Percentiles rank a stretch among this genome's conserved stretches.
Evolutionary conservation across 30 jellyfish, hydroid and myxozoan genomes (phyloP).

Genomic region (Turritopsis dohrnii): DNA sequence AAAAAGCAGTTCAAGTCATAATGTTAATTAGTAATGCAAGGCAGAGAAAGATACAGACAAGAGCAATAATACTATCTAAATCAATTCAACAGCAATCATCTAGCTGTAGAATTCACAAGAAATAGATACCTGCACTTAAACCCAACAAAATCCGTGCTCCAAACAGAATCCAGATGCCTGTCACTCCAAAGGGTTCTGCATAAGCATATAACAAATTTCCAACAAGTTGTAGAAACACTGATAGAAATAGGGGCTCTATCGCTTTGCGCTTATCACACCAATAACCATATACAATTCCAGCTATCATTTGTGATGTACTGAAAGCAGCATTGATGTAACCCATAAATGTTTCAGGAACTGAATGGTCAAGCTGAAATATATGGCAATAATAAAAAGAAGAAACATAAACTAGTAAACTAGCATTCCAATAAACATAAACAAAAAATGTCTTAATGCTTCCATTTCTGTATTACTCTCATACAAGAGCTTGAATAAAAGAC

Average conservation of each 20-base stretch:
- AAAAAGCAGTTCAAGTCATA: no score
- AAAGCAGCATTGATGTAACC: conserved; percentile 66
- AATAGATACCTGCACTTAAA: conserved; percentile 40
- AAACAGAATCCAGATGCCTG: conserved; percentile 39
- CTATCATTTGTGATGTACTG: conserved; percentile 42
- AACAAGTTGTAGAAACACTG: conserved; percentile 16
- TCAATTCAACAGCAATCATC: no score
- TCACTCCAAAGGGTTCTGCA: conserved; percentile 35
- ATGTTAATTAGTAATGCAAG: no score
- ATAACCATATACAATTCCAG: conserved; percentile 40
- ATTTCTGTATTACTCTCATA: no score
- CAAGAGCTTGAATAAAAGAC: no score
- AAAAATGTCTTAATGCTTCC: no score
- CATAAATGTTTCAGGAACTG: conserved; percentile 43
- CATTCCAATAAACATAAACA: no score
- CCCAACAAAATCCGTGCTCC: conserved; percentile 55
- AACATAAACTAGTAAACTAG: background rate
- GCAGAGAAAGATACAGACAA: no score
- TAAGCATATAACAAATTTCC: conserved; percentile 55
- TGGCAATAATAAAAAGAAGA: background rate
- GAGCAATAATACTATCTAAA: no score
- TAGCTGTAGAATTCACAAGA: no score
- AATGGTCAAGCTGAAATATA: conserved; percentile 41
- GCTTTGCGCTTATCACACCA: conserved; percentile 57
- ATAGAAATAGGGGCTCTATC: conserved; percentile 37